Evolutionary conservation across 2,888 invertebrate genomes (phyloP), one percentile per base, ranked within the genome.

Genomic region (Dichetophora obliterata): DNA sequence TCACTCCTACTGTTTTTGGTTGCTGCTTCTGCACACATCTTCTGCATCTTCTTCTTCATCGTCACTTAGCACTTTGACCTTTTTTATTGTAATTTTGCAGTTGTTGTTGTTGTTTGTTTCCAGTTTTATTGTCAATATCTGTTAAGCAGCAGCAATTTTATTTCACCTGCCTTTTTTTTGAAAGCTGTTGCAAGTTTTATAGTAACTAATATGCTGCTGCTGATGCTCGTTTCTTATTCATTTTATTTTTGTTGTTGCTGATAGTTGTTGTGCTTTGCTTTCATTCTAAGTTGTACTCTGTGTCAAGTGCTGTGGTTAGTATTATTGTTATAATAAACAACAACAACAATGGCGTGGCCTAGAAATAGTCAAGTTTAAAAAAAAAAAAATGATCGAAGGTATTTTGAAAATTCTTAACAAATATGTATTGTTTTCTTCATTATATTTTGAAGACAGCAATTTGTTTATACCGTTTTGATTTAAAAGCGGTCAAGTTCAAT

Each of bases 151-250:
- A 54, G 19, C 54, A 54, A 54, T 22, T 22, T 31, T 31, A 43
- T 43, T 66, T 66, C 66, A 66, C 66, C 66, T 66, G 66, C 66
- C n/a, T n/a, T 59, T 59, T 59, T 5, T 5, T 59, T 27, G 5
- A 59, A 59, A 59, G 27, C 27, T 59, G 59, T 27, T 66, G 34
- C 19, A 34, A 65, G 14, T 19, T 37, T 65, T 65, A n/a, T n/a
- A n/a, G n/a, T n/a, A n/a, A n/a, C n/a, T 37, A 19, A 37, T 34
- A 37, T n/a, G 66, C 66, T 66, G 73, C 11, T 52, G 63, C 14
- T 63, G 63, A 19, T 22, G 27, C 65, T 37, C 48, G 0, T 8
- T 50, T 34, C 63, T 63, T 34, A 8, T 9, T 48, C 6, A 34
- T 11, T 37, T 34, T 19, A 34, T 34, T 65, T n/a, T 19, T 65